A percentile compares a stretch with the other conserved stretches of the same genome.
phyloP scores from a whole-genome alignment of 1,140 invertebrate species.

The Sarcophaga peregrina region DNA sequence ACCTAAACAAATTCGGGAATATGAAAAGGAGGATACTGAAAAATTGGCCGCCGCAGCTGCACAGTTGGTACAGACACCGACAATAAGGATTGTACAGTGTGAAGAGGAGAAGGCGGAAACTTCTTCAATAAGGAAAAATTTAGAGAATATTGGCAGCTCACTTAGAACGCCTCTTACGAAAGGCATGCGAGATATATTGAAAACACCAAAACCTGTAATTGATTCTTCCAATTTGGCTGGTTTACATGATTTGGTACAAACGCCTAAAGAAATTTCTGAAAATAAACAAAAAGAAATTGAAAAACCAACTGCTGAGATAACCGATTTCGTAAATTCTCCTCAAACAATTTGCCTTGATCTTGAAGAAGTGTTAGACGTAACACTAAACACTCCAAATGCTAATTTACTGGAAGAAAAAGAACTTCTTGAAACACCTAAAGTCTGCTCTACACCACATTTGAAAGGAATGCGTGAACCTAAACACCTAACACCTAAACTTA shows the following conservation, averaged over 20 bases:
- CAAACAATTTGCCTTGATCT: neutral
- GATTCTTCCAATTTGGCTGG: neutral
- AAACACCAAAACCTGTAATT: conserved; percentile 42
- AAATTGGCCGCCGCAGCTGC: neutral
- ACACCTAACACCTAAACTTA: conserved; percentile 45
- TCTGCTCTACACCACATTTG: neutral
- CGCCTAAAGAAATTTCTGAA: conserved; percentile 25
- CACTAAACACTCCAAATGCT: neutral
- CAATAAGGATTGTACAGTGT: neutral
- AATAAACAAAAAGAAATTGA: conserved; percentile 20
- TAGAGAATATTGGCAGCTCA: neutral
- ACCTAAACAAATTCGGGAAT: conserved; percentile 6
- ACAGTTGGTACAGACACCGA: conserved; percentile 39
- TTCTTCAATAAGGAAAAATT: neutral
- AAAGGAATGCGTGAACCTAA: conserved; percentile 45
- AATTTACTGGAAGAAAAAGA: conserved; percentile 18
- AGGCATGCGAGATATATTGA: conserved; percentile 39
- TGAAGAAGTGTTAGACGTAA: neutral
- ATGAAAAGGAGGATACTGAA: conserved; percentile 14
- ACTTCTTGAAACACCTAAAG: conserved; percentile 41
- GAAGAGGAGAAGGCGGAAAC: neutral
- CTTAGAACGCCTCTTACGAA: neutral
- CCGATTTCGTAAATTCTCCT: conserved; percentile 32
- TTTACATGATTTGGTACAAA: conserved; percentile 26
- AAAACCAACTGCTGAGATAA: neutral